phyloP scores from a whole-genome alignment of 2,888 invertebrate species.

The Ariolimax columbianus region DNA sequence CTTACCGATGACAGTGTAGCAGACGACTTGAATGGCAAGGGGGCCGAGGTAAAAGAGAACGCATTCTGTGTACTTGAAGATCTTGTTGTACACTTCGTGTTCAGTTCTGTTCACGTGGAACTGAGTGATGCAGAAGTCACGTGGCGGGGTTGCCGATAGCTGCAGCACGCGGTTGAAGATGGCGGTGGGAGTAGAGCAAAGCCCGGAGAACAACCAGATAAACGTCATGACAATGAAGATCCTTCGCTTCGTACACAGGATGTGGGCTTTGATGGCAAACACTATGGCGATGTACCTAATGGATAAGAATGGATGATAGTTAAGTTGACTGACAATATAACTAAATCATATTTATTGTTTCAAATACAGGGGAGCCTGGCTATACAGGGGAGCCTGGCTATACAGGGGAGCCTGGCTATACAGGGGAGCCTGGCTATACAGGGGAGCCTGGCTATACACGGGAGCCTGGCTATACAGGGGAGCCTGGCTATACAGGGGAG shows the following conservation, averaged over 20 bases:
- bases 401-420: no score
- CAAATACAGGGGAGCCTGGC: no score
- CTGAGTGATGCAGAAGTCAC: constrained; percentile 70
- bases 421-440: no score
- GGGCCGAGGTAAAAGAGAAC: constrained; percentile 77
- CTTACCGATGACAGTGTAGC: constrained; percentile 76
- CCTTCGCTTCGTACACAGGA: constrained; percentile 75
- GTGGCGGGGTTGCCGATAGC: constrained; percentile 59
- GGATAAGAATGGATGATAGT: constrained; percentile 26
- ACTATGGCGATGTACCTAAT: constrained; percentile 79
- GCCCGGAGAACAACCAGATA: constrained; percentile 75
- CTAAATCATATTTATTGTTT: no score
- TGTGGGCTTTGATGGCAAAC: constrained; percentile 78
- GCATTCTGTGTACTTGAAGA: constrained; percentile 77
- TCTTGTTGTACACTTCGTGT: constrained; percentile 47
- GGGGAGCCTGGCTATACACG: no score
- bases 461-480: no score
- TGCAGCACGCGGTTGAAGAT: constrained; percentile 72
- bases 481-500: no score
- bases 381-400: no score
- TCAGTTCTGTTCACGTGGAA: constrained; percentile 61
- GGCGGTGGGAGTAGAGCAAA: constrained; percentile 74
- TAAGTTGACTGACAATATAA: no score
- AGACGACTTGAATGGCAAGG: constrained; percentile 75
- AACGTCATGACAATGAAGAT: constrained; percentile 71